phyloP scores from a whole-genome alignment of 2,113 vertebrate genomes.

The Emydocephalus ijimae region DNA sequence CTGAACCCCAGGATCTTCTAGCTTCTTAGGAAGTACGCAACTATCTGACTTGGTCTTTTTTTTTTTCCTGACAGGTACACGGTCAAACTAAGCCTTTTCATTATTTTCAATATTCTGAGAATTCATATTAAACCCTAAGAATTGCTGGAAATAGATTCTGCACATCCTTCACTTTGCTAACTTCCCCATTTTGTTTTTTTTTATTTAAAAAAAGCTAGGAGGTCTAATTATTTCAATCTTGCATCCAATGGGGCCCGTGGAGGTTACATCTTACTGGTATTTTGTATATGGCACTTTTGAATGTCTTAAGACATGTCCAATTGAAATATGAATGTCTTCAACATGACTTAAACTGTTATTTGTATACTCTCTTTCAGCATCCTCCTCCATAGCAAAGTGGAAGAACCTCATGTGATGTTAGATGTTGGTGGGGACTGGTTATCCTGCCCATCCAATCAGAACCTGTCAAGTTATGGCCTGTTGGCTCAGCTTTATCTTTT shows the following conservation, averaged over 20 bases:
- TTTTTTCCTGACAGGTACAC: background rate
- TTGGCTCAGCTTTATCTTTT: conserved; percentile 82
- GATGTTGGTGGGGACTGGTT: conserved; percentile 79
- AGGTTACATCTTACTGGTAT: background rate
- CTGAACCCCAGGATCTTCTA: background rate
- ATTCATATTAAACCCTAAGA: background rate
- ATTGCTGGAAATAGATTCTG: background rate
- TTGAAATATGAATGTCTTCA: background rate
- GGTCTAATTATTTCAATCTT: background rate
- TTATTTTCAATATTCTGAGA: background rate
- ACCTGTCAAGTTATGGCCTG: conserved; percentile 55
- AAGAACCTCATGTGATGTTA: conserved; percentile 76
- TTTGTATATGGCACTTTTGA: background rate
- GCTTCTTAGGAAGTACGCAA: background rate
- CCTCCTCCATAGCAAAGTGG: conserved; percentile 85
- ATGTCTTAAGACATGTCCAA: background rate
- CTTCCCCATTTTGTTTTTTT: background rate
- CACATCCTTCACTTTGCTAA: background rate
- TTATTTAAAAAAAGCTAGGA: background rate
- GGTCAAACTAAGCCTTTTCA: background rate
- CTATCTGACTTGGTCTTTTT: background rate
- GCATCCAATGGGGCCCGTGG: background rate
- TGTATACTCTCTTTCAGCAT: conserved; percentile 67
- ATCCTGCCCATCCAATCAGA: conserved; percentile 62
- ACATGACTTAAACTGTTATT: background rate